Base-by-base conservation (phyloP, 1,140 invertebrate species). In the Habropoda laboriosa region DNA sequence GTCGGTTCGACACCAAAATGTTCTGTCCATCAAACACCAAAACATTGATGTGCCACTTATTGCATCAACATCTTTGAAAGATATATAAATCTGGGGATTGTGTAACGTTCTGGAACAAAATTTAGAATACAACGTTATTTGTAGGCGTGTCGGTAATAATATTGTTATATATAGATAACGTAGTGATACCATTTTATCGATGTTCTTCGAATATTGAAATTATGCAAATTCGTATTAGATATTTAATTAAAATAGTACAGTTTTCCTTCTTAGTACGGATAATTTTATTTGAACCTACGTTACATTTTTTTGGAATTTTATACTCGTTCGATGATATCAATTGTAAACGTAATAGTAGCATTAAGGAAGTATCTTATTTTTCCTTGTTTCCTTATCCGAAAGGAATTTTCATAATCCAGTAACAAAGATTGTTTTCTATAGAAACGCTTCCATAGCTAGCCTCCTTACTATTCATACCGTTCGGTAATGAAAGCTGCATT, bases 1-100 rank as follows among this genome's bases (percentile, higher is more conserved):
- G 7, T 89, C 76, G 2, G 58, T 47, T n/a, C 76, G 78, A 35
- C 83, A 75, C 90, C 91, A 92, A 35, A 91, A 91, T 18, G 76
- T 81, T 0, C 0, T 74, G 13, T 3, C 87, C 79, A 21, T 57
- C 38, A 45, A 90, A 58, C 32, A 89, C 88, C 12, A 66, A 42
- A 66, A 21, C 64, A 35, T 68, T 12, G 64, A 68, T 12, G 24
- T 35, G 2, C 64, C 47, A 12, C 12, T 16, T 18, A 68, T 16
- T 38, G 49, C 47, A n/a, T 71, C 61, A 8, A 84, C 30, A 5
- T 72, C 71, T 12, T 77, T 75, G 7, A 88, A 47, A 12, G 79
- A 85, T 5, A 89, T 51, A 68, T 92, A 92, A 72, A 91, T 81
- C n/a, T 66, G 85, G 0, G 83, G 88, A 16, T 90, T 78, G 4